Evolutionary conservation across 2,797 vertebrate species (phyloP).

Genomic region (Melanotaenia boesemani): DNA sequence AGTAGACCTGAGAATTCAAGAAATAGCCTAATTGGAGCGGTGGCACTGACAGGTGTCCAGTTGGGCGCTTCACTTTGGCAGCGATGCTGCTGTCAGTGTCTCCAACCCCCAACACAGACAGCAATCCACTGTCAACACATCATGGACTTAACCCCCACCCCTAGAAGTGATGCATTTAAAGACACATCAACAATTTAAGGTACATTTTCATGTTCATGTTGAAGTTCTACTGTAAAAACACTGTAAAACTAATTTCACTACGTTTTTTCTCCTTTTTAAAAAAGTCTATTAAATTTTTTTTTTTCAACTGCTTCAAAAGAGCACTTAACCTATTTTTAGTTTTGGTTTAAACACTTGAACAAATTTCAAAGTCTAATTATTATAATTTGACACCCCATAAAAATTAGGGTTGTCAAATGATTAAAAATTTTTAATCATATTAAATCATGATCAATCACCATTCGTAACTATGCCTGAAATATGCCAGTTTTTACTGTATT

Average conservation of each 20-base stretch:
- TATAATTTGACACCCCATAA: too few relatives aligned
- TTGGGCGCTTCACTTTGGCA: not conserved
- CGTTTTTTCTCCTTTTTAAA: too few relatives aligned
- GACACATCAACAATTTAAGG: not conserved
- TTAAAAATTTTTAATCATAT: too few relatives aligned
- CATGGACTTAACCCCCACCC: not conserved
- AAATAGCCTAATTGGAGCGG: conserved; percentile 7
- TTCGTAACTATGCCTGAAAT: too few relatives aligned
- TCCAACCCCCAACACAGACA: not conserved
- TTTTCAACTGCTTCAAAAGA: too few relatives aligned
- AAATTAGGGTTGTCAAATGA: too few relatives aligned
- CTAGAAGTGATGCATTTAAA: not conserved
- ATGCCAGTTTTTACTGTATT: too few relatives aligned
- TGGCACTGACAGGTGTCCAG: conserved; percentile 20
- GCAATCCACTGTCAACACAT: not conserved
- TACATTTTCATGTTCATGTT: not conserved
- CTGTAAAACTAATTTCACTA: not conserved
- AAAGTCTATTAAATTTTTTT: too few relatives aligned
- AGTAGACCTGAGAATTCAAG: conserved; percentile 3
- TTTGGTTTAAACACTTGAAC: too few relatives aligned
- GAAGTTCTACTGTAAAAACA: not conserved
- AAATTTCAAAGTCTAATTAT: too few relatives aligned
- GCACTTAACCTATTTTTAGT: too few relatives aligned
- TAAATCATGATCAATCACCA: too few relatives aligned
- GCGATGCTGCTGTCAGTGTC: not conserved